Evolutionary conservation across 1,140 invertebrate genomes (phyloP), one percentile per base, ranked within the genome.

Genomic region (Diuraphis noxia): DNA sequence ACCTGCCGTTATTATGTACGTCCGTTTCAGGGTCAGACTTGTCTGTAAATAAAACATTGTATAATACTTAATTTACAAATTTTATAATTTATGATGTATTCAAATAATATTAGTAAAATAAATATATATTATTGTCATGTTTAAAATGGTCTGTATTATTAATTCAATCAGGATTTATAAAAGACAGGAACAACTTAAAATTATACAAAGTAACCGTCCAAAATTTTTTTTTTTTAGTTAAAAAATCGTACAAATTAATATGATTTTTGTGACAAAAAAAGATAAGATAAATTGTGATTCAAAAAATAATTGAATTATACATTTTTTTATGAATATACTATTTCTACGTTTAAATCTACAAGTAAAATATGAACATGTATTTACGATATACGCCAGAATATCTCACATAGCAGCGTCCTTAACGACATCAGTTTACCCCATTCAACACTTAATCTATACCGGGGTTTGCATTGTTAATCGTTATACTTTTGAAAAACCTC

Each of bases 1-100:
- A 90, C 94, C 95, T 92, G 94, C 93, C 63, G 95, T 93, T 91
- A 95, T 93, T 92, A 96, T 93, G 91, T 95, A 93, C 92, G 94
- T 94, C 84, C 94, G 93, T 91, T 94, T 92, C 1, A 93, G 93
- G 88, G 94, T 94, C 85, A 93, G 92, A 93, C 94, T 94, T 88
- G 93, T 92, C 94, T 92, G 88, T n/a, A 92, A 93, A 25, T 23
- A 13, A 63, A 43, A 36, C 36, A 88, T 25, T 56, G 38, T 81
- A 34, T 36, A 34, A 46, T 49, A 85, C 21, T 19, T 52, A 25
- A 40, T 63, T 30, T 23, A n/a, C 34, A 17, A 92, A 52, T 40
- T 25, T 23, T 34, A 13, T 63, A 34, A 36, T 79, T 36, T 79
- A 25, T 84, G 63, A 82, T 84, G 25, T 40, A 84, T 52, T n/a